Base-by-base conservation (phyloP, 2,797 vertebrate species). In the Morus bassanus region DNA sequence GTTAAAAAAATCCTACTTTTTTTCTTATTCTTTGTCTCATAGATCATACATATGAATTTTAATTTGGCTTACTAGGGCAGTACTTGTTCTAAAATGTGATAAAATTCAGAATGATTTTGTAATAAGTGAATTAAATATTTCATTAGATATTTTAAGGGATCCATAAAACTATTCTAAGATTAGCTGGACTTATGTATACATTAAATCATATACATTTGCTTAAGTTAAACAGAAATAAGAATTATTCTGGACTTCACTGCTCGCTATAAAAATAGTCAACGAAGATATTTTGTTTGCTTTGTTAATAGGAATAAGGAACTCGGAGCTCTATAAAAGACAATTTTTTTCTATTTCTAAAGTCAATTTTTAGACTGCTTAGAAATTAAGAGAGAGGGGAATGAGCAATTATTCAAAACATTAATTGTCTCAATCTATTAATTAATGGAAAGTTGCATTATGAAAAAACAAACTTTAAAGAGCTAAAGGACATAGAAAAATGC, bases 401-500 rank as follows among this genome's bases (percentile, higher is more conserved):
- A 85, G 7, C 13, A 88, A 65, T 75, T 75, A 45, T 72, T 80
- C 41, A 75, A 77, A 95, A 82, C 5, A 84, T 83, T 73, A 69
- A 57, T 91, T 88, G 41, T 88, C 45, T 75, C 43, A 75, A 53
- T n/a, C 21, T 89, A 60, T 48, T 28, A 1, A 0, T 51, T 81
- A 77, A 82, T 59, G 51, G 25, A 85, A 83, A 65, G 23, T 35
- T 88, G 10, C 30, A 48, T 74, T 51, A 57, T n/a, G 57, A 89
- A 76, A 65, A 79, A 89, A 4, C 6, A 91, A 93, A 89, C 43
- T 74, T 82, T 63, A 60, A 89, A 57, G 53, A 68, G n/a, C 10
- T 89, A 89, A 89, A 96, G 61, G 53, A 85, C 73, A 69, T 31
- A 53, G 53, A 39, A 90, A 93, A 93, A 94, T 79, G 21, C 41